Evolutionary conservation across 2,113 vertebrate genomes (phyloP).

Genomic region (Melozone crissalis): DNA sequence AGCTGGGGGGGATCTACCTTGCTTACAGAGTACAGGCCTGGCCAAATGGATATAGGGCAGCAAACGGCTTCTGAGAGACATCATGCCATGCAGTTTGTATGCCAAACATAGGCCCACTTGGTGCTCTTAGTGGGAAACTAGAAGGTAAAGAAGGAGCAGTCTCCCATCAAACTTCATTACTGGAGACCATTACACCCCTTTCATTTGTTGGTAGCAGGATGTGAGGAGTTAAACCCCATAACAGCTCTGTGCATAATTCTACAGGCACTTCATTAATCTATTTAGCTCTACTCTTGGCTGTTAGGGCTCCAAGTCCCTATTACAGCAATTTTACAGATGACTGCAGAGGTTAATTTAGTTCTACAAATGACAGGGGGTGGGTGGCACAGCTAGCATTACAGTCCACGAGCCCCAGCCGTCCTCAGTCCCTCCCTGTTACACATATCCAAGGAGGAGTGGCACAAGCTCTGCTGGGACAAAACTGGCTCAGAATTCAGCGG

Average conservation of each 20-base stretch:
- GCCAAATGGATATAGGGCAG: background rate
- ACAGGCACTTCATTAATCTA: constrained; percentile 25
- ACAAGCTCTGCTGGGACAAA: background rate
- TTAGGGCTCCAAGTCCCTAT: background rate
- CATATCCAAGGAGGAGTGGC: background rate
- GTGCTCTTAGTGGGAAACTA: background rate
- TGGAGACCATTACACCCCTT: background rate
- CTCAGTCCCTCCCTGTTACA: background rate
- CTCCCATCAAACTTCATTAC: background rate
- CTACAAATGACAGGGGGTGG: constrained; percentile 1
- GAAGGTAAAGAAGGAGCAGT: background rate
- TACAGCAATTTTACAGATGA: constrained; percentile 50
- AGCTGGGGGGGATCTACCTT: background rate
- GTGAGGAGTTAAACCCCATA: background rate
- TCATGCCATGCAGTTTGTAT: background rate
- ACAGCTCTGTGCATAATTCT: background rate
- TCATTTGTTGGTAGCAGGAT: background rate
- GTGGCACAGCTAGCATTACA: background rate
- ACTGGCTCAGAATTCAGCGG: background rate
- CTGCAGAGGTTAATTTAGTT: constrained; percentile 58
- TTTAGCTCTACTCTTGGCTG: constrained; percentile 28
- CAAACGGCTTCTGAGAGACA: background rate
- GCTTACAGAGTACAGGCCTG: background rate
- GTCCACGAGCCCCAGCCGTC: background rate
- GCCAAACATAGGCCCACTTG: background rate